Evolutionary conservation across 2,888 invertebrate genomes (phyloP).

Genomic region (Polyommatus icarus): DNA sequence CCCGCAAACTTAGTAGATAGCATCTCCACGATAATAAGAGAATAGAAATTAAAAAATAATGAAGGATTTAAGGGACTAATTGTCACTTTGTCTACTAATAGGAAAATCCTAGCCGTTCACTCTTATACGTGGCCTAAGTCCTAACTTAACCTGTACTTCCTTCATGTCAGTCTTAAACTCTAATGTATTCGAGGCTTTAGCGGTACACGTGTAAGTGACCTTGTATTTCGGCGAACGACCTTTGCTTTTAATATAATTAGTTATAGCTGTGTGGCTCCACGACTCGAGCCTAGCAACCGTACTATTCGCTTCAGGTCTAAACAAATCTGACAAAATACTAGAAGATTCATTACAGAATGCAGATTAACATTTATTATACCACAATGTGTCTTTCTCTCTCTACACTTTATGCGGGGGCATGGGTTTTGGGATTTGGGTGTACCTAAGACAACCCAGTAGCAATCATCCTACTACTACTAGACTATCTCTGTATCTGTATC

Average conservation of each 20-base stretch:
- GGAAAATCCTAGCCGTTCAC: too few relatives aligned
- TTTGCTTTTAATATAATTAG: background rate
- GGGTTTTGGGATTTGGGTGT: too few relatives aligned
- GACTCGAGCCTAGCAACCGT: background rate
- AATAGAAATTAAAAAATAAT: too few relatives aligned
- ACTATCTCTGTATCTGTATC: too few relatives aligned
- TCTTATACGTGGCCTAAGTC: too few relatives aligned
- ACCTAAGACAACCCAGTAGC: too few relatives aligned
- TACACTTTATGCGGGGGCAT: too few relatives aligned
- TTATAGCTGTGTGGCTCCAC: background rate
- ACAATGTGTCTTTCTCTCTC: background rate
- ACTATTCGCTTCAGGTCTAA: background rate
- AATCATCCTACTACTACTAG: too few relatives aligned
- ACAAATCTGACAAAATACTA: background rate
- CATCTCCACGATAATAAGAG: background rate
- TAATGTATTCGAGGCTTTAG: background rate
- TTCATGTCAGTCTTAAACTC: background rate
- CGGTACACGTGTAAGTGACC: background rate
- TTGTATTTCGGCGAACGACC: conserved; percentile 8
- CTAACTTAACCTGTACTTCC: background rate
- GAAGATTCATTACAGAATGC: background rate
- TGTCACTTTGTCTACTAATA: too few relatives aligned
- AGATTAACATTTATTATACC: background rate
- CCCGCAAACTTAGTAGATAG: background rate
- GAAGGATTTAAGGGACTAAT: too few relatives aligned